Evolutionary conservation across 2,888 invertebrate genomes (phyloP), one percentile per base, ranked within the genome.

Genomic region (Dilophus febrilis): DNA sequence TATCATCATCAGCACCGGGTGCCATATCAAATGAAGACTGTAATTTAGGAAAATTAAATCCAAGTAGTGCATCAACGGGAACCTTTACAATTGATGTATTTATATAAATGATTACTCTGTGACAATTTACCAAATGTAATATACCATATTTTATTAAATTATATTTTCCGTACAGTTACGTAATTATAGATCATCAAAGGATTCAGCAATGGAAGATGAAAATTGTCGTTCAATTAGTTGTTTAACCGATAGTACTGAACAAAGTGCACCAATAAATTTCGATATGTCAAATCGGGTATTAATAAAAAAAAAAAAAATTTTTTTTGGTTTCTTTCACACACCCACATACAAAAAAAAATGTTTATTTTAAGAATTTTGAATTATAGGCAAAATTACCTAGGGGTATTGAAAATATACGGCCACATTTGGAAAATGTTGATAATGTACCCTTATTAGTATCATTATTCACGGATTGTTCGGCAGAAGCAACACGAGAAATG

Each of bases 381-480:
- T 35, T 58, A 17, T 54, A 84, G 82, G 90, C 95, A 0, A 92
- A 94, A 59, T 66, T 97, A 35, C 97, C 97, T 0, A 74, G 91
- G 40, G 97, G 97, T 37, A 94, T 97, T 49, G 88, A 92, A 53
- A 91, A 94, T 61, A 94, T 97, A 50, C 75, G 94, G 1, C 92
- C 94, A 1, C 95, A 95, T 61, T 76, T 97, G 48, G 86, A 90
- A 56, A 72, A 82, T 48, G 90, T 97, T 39, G 97, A 98, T 65
- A 97, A 97, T 66, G 97, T 98, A 38, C 97, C 98, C 4, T 66
- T 98, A 26, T 72, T 95, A 40, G 97, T 98, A 14, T 94, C 94
- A 0, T 70, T 98, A 11, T 98, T 97, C 64, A 98, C 97, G 1
- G 97, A 98, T 65, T 97, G 95, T 64, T 88, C 85, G 2, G 78